Conservation (phyloP, 2,888 invertebrate genomes). For the Dicycla oo region DNA sequence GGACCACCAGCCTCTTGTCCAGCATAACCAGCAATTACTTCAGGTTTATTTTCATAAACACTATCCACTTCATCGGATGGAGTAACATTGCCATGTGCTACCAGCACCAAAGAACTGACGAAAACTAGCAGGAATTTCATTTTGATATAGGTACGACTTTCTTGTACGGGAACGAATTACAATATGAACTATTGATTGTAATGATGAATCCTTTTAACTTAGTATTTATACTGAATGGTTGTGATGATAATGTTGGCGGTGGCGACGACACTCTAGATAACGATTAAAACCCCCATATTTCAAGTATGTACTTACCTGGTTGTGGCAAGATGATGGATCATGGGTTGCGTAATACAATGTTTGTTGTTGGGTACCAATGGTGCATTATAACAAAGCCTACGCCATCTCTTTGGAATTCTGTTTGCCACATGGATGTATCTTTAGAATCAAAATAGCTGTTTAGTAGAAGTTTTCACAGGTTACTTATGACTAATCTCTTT, state of each 20-base stretch:
- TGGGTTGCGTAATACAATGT: background rate
- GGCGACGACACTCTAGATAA: constrained; percentile 3
- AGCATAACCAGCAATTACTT: background rate
- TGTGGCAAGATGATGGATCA: background rate
- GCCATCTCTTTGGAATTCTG: too few species aligned
- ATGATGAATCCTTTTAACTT: background rate
- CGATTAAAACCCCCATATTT: constrained; percentile 5
- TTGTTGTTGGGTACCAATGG: too few species aligned
- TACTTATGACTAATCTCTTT: too few species aligned
- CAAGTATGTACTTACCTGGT: background rate
- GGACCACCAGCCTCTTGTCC: constrained; percentile 8
- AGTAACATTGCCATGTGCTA: constrained; percentile 1
- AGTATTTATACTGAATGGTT: constrained; percentile 17
- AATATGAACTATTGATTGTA: background rate
- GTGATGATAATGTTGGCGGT: background rate
- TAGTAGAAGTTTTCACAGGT: too few species aligned
- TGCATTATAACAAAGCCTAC: too few species aligned
- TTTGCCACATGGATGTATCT: too few species aligned
- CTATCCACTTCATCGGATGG: background rate
- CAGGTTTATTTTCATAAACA: background rate
- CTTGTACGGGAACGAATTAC: background rate
- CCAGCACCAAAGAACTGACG: constrained; percentile 12
- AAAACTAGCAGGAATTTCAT: constrained; percentile 18
- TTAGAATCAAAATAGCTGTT: too few species aligned
- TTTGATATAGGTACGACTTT: constrained; percentile 1